These are phyloP conservation scores for Sarotherodon lohbergeri DNA, from an alignment of 2,113 vertebrate genomes.

Conservation along the genomic window DNA sequence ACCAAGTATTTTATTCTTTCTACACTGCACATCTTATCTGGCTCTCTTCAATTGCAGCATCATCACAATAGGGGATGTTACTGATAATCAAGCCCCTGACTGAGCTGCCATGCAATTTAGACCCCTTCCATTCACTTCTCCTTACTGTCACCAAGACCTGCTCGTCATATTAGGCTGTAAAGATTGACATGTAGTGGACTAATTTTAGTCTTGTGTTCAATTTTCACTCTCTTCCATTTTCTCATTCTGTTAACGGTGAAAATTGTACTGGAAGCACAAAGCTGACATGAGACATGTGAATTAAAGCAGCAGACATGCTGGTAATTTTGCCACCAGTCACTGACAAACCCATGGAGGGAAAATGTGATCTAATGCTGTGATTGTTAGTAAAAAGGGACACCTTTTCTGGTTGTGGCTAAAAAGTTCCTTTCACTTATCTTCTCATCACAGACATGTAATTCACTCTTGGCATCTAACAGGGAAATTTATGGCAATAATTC, in stretches of 20 bases:
- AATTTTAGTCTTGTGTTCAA: slow-evolving; percentile 72
- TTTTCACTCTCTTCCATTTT: slow-evolving; percentile 73
- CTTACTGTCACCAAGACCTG: slow-evolving; percentile 59
- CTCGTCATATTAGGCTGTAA: slow-evolving; percentile 66
- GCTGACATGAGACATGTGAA: slow-evolving; percentile 71
- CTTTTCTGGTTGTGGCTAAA: slow-evolving; percentile 54
- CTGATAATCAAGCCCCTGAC: slow-evolving; percentile 72
- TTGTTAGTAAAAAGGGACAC: slow-evolving; percentile 67
- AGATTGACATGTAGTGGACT: slow-evolving; percentile 70
- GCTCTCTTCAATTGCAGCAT: slow-evolving; percentile 65
- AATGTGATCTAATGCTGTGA: slow-evolving; percentile 69
- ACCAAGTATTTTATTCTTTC: slow-evolving; percentile 61
- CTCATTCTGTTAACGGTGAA: slow-evolving; percentile 68
- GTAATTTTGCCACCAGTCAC: slow-evolving; percentile 71
- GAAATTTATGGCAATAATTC: slow-evolving; percentile 44
- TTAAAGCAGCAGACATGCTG: slow-evolving; percentile 70
- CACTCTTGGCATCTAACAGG: slow-evolving; percentile 26
- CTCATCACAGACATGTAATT: slow-evolving; percentile 56
- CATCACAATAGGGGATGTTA: slow-evolving; percentile 70
- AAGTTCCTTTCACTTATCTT: slow-evolving; percentile 53
- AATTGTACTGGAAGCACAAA: slow-evolving; percentile 70
- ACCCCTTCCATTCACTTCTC: slow-evolving; percentile 64
- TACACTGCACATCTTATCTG: slow-evolving; percentile 49
- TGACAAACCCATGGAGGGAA: slow-evolving; percentile 65
- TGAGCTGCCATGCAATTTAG: slow-evolving; percentile 69